Conservation (phyloP, 92 coral and sea anemone genomes). For the Porites lobata region DNA sequence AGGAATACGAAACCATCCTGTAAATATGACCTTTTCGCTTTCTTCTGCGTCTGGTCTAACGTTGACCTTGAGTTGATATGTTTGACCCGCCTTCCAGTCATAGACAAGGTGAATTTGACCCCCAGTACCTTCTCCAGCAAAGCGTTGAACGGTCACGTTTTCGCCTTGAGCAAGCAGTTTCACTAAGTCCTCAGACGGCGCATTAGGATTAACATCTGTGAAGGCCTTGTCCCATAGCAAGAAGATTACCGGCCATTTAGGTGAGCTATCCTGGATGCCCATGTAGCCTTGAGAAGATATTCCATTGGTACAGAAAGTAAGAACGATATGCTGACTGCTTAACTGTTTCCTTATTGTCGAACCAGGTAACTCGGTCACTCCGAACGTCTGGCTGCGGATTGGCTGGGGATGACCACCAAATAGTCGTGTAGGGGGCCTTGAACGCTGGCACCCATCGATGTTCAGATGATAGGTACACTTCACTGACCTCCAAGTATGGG, state of each 20-base stretch:
- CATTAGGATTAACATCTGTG: constrained; percentile 38
- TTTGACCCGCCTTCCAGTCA: constrained; percentile 39
- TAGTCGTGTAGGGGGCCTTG: too few species aligned
- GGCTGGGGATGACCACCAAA: constrained; percentile 17
- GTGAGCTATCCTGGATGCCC: constrained; percentile 48
- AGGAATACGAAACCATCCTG: constrained; percentile 53
- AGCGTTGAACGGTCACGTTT: constrained; percentile 39
- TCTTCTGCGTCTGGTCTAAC: constrained; percentile 26
- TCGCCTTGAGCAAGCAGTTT: constrained; percentile 33
- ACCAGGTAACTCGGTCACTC: constrained; percentile 18
- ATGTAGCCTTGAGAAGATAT: not conserved
- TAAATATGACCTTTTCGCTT: constrained; percentile 42
- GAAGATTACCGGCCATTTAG: constrained; percentile 41
- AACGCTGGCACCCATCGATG: not conserved
- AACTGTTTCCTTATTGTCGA: constrained; percentile 26
- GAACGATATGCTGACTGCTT: not conserved
- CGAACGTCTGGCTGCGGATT: constrained; percentile 12
- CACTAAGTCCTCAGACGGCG: constrained; percentile 33
- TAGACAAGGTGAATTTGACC: constrained; percentile 31
- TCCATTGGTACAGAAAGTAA: too few species aligned
- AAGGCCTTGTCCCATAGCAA: constrained; percentile 52
- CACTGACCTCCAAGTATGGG: not conserved
- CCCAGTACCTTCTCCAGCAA: constrained; percentile 50
- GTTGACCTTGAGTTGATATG: constrained; percentile 48
- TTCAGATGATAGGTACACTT: constrained; percentile 5